Conservation (phyloP, 2,888 invertebrate species). For the Glyphotaelius pellucidus region DNA sequence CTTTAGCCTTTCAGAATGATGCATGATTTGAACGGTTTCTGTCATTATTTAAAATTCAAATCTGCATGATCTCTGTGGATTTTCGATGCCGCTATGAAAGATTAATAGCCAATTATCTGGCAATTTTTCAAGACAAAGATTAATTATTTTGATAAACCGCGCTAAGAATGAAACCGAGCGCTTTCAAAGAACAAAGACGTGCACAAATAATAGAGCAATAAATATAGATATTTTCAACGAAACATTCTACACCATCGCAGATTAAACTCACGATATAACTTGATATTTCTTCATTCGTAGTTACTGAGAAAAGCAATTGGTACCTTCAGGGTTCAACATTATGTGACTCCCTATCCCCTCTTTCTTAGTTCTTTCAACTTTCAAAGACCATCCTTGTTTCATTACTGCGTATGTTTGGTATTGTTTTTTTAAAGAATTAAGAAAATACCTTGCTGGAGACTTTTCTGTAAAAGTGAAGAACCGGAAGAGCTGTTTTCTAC, state of each 20-base stretch:
- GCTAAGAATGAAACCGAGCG: neutral
- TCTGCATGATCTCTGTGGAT: neutral
- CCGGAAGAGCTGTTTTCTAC: too few relatives aligned
- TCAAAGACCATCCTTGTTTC: neutral
- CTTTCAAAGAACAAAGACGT: neutral
- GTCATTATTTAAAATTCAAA: neutral
- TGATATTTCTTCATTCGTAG: neutral
- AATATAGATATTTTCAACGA: neutral
- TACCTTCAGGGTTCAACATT: neutral
- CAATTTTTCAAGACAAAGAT: neutral
- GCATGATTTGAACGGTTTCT: neutral
- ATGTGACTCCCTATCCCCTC: neutral
- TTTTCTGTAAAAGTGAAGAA: neutral
- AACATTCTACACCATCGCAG: neutral
- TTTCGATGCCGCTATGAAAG: neutral
- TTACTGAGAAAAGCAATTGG: neutral
- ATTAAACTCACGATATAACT: neutral
- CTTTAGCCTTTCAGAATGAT: slow-evolving; percentile 19
- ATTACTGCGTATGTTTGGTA: neutral
- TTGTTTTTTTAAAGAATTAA: neutral
- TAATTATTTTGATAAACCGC: neutral
- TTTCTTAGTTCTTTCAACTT: neutral
- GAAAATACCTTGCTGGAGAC: neutral
- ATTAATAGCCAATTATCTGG: neutral
- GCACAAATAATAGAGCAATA: neutral